These are phyloP conservation scores for Ruditapes philippinarum DNA, from an alignment of 1,140 invertebrate species.

Conservation along the genomic window DNA sequence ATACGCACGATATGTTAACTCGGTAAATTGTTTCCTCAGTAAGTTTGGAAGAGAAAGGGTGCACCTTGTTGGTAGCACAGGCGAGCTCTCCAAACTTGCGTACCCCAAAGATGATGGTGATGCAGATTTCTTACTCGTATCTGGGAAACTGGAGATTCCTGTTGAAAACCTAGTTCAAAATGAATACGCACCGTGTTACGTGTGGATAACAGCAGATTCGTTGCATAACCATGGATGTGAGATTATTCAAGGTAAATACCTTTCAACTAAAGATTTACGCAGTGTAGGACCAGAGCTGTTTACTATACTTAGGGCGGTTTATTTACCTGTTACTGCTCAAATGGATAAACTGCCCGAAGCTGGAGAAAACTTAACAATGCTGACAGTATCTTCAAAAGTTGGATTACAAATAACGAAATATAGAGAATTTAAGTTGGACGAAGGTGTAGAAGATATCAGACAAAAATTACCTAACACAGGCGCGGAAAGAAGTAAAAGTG, in stretches of 20 bases:
- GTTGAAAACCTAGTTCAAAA: neutral
- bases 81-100: slow-evolving; percentile 5
- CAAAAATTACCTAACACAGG: too few relatives aligned
- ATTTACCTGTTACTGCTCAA: neutral
- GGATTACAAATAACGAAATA: neutral
- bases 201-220: neutral
- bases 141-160: neutral
- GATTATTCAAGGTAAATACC: neutral
- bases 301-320: neutral
- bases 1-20: neutral
- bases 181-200: neutral
- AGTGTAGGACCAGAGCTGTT: slow-evolving; percentile 10
- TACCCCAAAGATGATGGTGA: slow-evolving; percentile 16
- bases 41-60: slow-evolving; percentile 23
- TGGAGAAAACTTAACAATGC: neutral
- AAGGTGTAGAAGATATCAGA: neutral
- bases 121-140: slow-evolving; percentile 19
- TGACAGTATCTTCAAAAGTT: slow-evolving; percentile 17
- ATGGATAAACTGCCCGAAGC: neutral
- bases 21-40: neutral
- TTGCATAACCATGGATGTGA: too few relatives aligned
- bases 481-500: neutral
- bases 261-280: neutral
- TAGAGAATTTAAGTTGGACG: neutral
- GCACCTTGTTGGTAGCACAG: slow-evolving; percentile 18